Percentiles rank a stretch among this genome's conserved stretches.
These are phyloP conservation scores for Tetanocera ferruginea DNA, from an alignment of 2,888 invertebrate species.

Conservation along the genomic window DNA sequence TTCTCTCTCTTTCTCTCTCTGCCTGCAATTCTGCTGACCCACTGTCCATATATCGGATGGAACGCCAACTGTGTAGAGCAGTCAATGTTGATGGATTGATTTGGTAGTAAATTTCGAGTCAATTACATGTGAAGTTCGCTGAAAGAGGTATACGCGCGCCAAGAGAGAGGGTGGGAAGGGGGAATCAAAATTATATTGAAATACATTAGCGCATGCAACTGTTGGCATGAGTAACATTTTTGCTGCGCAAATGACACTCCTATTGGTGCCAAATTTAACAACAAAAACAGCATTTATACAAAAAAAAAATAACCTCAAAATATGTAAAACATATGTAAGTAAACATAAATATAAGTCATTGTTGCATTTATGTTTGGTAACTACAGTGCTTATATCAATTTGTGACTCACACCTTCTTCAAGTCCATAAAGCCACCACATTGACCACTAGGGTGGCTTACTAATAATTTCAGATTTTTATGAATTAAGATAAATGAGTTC, in stretches of 20 bases:
- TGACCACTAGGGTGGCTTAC: too few species aligned
- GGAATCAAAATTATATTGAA: too few species aligned
- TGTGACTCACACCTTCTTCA: conserved; percentile 16
- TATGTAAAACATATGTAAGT: background rate
- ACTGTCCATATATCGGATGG: background rate
- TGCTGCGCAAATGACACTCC: background rate
- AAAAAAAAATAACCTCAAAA: background rate
- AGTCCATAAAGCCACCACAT: background rate
- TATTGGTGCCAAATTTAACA: background rate
- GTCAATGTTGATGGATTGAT: conserved; percentile 56
- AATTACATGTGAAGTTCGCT: conserved; percentile 54
- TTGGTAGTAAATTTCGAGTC: conserved; percentile 64
- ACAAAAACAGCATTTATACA: background rate
- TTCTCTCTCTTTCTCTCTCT: background rate
- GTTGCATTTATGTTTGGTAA: background rate
- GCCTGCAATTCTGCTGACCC: background rate
- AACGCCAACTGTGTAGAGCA: background rate
- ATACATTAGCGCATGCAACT: too few species aligned
- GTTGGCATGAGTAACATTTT: background rate
- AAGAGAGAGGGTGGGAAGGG: background rate
- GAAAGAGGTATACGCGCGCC: background rate
- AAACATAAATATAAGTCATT: background rate
- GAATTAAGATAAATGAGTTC: too few species aligned
- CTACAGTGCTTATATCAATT: background rate
- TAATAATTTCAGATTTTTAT: too few species aligned